Evolutionary conservation across 2,888 invertebrate genomes (phyloP), one percentile per base, ranked within the genome.

Genomic region (Ophion ventricosus): DNA sequence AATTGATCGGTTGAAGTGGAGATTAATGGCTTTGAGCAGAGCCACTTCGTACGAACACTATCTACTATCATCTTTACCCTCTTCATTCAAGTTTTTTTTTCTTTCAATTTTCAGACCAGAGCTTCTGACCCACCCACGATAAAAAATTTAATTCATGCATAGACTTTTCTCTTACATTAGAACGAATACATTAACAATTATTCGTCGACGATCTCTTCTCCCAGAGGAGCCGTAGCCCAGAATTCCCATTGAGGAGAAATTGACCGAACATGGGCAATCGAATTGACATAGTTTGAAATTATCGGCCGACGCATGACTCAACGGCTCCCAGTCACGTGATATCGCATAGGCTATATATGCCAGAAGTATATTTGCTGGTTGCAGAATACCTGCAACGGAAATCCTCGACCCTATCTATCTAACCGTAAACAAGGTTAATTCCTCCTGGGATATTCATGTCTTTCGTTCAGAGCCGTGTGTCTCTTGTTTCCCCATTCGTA

Each of bases 381-480:
- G 43, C 70, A 26, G 72, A 56, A 79, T 84, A 82, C 76, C 85
- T 85, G 87, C 85, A 87, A 82, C 85, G 87, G 85, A 87, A 87
- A 87, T 79, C 74, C 82, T 74, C 84, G 85, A 84, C 64, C 84
- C 83, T 86, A 86, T 87, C 82, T 77, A 80, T 82, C 85, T 74
- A 35, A 63, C 76, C 74, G 83, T 84, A 86, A 87, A 86, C 85
- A 86, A 86, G 87, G 86, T 87, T 86, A 86, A 87, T 86, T 79
- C 78, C 83, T 81, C 61, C 70, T 83, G 80, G 85, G 83, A 54
- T 70, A 86, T 86, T 86, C 86, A 66, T 85, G 84, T 82, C 72
- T 82, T 80, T 63, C 70, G 82, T 84, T 72, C 70, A 54, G 59
- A 59, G 61, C 23, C 66, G 64, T 61, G 64, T 66, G 40, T 56